phyloP scores from a whole-genome alignment of 2,888 invertebrate genomes.

The Perithous albicinctus region DNA sequence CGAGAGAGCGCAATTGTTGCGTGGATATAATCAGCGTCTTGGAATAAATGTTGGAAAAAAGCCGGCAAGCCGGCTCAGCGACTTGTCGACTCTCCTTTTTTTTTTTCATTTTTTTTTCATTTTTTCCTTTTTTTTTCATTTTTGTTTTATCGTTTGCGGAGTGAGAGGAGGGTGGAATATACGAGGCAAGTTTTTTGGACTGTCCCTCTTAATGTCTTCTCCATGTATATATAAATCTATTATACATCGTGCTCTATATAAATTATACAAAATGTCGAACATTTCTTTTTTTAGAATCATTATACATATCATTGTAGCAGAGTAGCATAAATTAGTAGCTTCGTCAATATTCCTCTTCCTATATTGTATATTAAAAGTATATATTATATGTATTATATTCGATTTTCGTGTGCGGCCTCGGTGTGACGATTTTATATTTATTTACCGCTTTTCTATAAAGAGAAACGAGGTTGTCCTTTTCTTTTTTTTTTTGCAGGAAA shows the following conservation, averaged over 20 bases:
- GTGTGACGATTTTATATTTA: slow-evolving; percentile 74
- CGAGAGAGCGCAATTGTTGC: not conserved
- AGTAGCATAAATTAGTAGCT: too few relatives aligned
- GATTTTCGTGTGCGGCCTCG: slow-evolving; percentile 74
- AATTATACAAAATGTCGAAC: slow-evolving; percentile 19
- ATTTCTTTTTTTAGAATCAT: slow-evolving; percentile 15
- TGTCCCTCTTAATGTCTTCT: slow-evolving; percentile 39
- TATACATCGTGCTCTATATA: slow-evolving; percentile 44
- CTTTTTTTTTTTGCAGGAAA: too few relatives aligned
- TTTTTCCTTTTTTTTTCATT: slow-evolving; percentile 10
- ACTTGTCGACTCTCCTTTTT: not conserved
- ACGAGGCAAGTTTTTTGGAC: too few relatives aligned
- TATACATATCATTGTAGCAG: too few relatives aligned
- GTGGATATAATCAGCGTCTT: not conserved
- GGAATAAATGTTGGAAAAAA: slow-evolving; percentile 3
- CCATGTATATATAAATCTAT: slow-evolving; percentile 17
- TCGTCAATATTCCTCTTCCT: not conserved
- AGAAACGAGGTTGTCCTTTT: slow-evolving; percentile 41
- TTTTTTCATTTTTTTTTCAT: slow-evolving; percentile 24
- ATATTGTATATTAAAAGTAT: slow-evolving; percentile 1
- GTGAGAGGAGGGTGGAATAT: slow-evolving; percentile 7
- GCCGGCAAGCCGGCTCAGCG: slow-evolving; percentile 9
- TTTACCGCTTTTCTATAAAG: slow-evolving; percentile 4
- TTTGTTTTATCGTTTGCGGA: too few relatives aligned
- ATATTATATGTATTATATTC: slow-evolving; percentile 27